phyloP scores from a whole-genome alignment of 2,888 invertebrate genomes.

The Leptogaster cylindrica region DNA sequence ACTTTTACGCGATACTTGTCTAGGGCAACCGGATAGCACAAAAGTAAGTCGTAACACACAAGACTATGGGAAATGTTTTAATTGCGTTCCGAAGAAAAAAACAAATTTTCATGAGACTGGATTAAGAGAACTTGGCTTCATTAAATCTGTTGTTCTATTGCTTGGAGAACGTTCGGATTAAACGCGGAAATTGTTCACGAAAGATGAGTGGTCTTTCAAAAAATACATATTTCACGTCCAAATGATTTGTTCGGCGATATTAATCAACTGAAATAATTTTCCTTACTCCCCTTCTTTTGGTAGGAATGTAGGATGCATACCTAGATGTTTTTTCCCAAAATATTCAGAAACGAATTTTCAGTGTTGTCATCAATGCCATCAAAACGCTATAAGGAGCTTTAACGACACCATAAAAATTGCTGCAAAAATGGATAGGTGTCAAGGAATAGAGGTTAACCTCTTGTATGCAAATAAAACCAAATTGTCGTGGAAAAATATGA shows the following conservation, averaged over 20 bases:
- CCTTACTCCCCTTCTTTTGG: too few species aligned
- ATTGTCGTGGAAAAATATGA: neutral
- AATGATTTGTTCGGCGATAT: slow-evolving; percentile 7
- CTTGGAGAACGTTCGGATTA: neutral
- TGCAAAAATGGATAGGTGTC: neutral
- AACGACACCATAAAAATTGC: slow-evolving; percentile 16
- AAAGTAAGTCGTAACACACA: too few species aligned
- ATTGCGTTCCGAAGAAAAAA: slow-evolving; percentile 33
- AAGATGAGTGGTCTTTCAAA: neutral
- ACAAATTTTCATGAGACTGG: slow-evolving; percentile 8
- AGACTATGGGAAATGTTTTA: slow-evolving; percentile 36
- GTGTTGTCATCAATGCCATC: slow-evolving; percentile 13
- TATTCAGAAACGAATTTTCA: too few species aligned
- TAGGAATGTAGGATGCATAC: too few species aligned
- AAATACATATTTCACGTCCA: too few species aligned
- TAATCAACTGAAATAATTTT: neutral
- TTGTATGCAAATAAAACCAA: slow-evolving; percentile 24
- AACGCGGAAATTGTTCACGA: neutral
- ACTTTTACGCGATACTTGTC: neutral
- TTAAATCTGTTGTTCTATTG: slow-evolving; percentile 18
- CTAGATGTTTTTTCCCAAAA: too few species aligned
- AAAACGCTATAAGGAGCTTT: slow-evolving; percentile 16
- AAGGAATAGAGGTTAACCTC: slow-evolving; percentile 16
- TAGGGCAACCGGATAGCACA: slow-evolving; percentile 4
- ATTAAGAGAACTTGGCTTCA: slow-evolving; percentile 9